Evolutionary conservation across 2,113 vertebrate genomes (phyloP).

Genomic region (Rattus norvegicus): DNA sequence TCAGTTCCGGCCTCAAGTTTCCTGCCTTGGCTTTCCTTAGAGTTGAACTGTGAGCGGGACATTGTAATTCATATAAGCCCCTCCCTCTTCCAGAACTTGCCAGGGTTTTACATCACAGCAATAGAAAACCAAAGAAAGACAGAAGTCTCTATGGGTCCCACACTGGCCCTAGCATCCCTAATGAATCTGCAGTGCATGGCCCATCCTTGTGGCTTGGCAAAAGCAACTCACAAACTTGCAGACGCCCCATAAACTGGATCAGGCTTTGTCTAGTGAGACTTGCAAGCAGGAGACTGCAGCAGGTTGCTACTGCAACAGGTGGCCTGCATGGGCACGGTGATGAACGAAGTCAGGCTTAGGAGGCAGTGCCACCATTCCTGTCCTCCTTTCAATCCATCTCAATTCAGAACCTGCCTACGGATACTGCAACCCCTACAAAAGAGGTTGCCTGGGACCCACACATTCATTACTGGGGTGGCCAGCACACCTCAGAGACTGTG

Average conservation of each 20-base stretch:
- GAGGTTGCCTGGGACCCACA: neutral
- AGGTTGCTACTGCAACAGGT: neutral
- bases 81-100: too few relatives aligned
- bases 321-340: neutral
- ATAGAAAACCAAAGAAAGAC: too few relatives aligned
- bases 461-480: neutral
- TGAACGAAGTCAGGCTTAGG: neutral
- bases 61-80: too few relatives aligned
- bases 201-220: neutral
- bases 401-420: neutral
- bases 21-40: neutral
- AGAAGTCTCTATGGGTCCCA: too few relatives aligned
- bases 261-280: neutral
- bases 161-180: too few relatives aligned
- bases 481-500: neutral
- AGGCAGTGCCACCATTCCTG: neutral
- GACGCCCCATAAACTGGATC: neutral
- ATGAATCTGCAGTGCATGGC: neutral
- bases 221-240: neutral
- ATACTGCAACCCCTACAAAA: neutral
- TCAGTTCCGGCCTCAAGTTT: neutral
- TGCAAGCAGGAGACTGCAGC: neutral
- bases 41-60: too few relatives aligned
- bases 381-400: neutral
- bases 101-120: too few relatives aligned